phyloP scores from a whole-genome alignment of 1,140 invertebrate genomes.

The Drosophila erecta region DNA sequence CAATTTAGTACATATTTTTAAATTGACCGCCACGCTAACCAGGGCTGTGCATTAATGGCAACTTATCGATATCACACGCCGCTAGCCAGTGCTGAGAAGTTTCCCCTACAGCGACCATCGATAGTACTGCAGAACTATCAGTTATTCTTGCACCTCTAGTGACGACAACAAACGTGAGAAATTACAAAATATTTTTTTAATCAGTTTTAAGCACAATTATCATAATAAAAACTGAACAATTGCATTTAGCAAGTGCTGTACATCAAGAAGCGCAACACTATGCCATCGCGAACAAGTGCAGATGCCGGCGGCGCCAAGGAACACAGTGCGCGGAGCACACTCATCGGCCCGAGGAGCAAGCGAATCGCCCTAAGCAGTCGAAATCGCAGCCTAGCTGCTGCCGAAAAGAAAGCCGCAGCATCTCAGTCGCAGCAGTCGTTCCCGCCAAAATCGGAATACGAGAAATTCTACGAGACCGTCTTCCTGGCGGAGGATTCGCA shows the following conservation, averaged over 20 bases:
- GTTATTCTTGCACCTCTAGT: neutral
- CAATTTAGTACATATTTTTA: neutral
- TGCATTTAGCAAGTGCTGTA: neutral
- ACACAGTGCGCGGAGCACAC: neutral
- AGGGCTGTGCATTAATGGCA: neutral
- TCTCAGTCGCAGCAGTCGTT: constrained; percentile 10
- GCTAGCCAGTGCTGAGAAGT: neutral
- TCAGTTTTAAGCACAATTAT: neutral
- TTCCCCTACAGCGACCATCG: neutral
- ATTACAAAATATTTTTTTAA: neutral
- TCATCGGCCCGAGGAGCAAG: neutral
- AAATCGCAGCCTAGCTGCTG: neutral
- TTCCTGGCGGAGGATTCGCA: constrained; percentile 17
- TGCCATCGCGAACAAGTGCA: neutral
- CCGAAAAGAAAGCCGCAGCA: neutral
- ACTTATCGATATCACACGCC: neutral
- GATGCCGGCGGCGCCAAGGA: neutral
- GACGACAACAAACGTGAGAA: constrained; percentile 1
- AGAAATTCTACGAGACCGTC: constrained; percentile 32
- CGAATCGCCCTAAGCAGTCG: neutral
- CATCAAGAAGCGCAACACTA: neutral
- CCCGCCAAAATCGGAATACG: constrained; percentile 32
- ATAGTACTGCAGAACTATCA: neutral
- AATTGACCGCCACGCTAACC: neutral
- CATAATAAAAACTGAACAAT: neutral